phyloP scores from a whole-genome alignment of 2,113 vertebrate genomes.

The Prochilodus magdalenae region DNA sequence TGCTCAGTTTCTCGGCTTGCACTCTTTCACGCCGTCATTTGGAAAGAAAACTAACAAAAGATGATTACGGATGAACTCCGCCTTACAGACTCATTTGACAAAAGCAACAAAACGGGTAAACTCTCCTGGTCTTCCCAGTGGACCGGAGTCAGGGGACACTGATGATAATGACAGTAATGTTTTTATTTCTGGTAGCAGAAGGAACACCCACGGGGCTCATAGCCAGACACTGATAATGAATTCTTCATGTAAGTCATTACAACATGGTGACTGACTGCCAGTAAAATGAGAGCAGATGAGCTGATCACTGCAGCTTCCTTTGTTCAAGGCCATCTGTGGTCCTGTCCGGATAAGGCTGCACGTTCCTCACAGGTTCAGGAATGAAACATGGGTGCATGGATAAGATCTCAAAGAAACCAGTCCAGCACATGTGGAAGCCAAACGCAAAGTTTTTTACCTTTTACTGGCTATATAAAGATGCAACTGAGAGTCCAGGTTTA shows the following conservation, averaged over 20 bases:
- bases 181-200: slow-evolving; percentile 31
- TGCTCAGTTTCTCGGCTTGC: slow-evolving; percentile 1
- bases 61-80: slow-evolving; percentile 28
- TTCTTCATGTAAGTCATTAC: slow-evolving; percentile 15
- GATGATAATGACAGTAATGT: slow-evolving; percentile 35
- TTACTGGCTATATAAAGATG: neutral
- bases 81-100: slow-evolving; percentile 1
- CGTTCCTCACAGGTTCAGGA: neutral
- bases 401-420: neutral
- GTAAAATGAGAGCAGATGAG: neutral
- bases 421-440: neutral
- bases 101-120: neutral
- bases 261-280: neutral
- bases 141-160: slow-evolving; percentile 1
- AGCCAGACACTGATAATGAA: slow-evolving; percentile 17
- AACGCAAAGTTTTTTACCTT: neutral
- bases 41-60: slow-evolving; percentile 46
- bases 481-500: neutral
- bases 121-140: neutral
- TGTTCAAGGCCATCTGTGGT: slow-evolving; percentile 2
- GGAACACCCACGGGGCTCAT: slow-evolving; percentile 8
- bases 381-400: neutral
- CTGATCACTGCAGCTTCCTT: slow-evolving; percentile 16
- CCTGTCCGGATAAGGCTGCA: neutral
- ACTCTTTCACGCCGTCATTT: slow-evolving; percentile 35